A percentile compares a stretch with the other conserved stretches of the same genome.
Evolutionary conservation across 1,140 invertebrate genomes (phyloP).

Genomic region (Brachionus calyciflorus): DNA sequence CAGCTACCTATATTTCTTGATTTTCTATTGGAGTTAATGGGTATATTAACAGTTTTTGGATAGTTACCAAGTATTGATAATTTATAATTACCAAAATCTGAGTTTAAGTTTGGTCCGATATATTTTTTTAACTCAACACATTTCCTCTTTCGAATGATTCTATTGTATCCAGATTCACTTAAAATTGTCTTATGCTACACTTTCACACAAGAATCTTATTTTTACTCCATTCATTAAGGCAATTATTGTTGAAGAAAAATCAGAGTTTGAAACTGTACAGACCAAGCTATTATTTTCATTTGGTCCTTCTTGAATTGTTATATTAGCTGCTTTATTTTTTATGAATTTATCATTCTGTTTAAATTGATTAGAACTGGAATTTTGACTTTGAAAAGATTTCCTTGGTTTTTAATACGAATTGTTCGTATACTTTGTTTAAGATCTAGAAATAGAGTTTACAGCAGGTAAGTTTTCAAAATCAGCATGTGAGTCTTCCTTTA

Average conservation of each 20-base stretch:
- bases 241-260: background rate
- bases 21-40: background rate
- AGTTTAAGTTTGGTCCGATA: no score
- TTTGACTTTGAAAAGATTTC: background rate
- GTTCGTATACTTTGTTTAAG: background rate
- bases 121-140: no score
- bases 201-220: background rate
- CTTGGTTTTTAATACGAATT: background rate
- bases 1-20: slow-evolving; percentile 4
- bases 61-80: no score
- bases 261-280: background rate
- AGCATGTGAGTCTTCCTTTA: background rate
- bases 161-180: no score
- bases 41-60: background rate
- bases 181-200: no score
- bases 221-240: background rate
- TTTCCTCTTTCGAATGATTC: no score
- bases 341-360: background rate
- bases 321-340: background rate
- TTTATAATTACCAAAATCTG: no score
- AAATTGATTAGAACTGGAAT: background rate
- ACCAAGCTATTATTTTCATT: background rate
- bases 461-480: background rate
- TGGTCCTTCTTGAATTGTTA: background rate
- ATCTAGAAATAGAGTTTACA: background rate